Evolutionary conservation across 1,140 invertebrate genomes (phyloP).

Genomic region (Dolichoris vasculosae): DNA sequence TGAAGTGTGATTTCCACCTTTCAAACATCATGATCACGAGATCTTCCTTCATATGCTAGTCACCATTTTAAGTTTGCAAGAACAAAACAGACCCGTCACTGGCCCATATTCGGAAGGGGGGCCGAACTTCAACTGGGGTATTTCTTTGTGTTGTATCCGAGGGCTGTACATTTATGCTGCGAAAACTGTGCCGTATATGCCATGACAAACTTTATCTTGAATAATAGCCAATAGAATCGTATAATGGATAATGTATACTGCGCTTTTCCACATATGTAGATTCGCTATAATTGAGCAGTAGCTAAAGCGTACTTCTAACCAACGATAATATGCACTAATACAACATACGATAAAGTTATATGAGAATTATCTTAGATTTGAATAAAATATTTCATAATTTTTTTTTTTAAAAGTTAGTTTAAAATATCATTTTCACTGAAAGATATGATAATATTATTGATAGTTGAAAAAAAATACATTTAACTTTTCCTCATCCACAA

Average conservation of each 20-base stretch:
- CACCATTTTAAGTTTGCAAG: constrained; percentile 20
- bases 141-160: not conserved
- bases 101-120: constrained; percentile 17
- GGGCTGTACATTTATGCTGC: not conserved
- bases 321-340: too few relatives aligned
- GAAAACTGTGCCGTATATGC: not conserved
- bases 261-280: too few relatives aligned
- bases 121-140: not conserved
- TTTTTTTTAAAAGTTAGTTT: too few relatives aligned
- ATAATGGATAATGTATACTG: not conserved
- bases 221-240: not conserved
- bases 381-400: too few relatives aligned
- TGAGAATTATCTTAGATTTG: too few relatives aligned
- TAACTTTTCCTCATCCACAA: too few relatives aligned
- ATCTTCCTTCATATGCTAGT: not conserved
- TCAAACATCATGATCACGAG: not conserved
- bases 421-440: too few relatives aligned
- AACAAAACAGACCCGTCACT: not conserved
- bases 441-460: too few relatives aligned
- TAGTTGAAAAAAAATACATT: too few relatives aligned
- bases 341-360: too few relatives aligned
- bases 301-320: too few relatives aligned
- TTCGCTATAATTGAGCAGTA: too few relatives aligned
- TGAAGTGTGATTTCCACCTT: constrained; percentile 5
- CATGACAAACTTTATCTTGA: not conserved